Conservation (phyloP, 2,113 vertebrate genomes). For the Dinomys branickii region DNA sequence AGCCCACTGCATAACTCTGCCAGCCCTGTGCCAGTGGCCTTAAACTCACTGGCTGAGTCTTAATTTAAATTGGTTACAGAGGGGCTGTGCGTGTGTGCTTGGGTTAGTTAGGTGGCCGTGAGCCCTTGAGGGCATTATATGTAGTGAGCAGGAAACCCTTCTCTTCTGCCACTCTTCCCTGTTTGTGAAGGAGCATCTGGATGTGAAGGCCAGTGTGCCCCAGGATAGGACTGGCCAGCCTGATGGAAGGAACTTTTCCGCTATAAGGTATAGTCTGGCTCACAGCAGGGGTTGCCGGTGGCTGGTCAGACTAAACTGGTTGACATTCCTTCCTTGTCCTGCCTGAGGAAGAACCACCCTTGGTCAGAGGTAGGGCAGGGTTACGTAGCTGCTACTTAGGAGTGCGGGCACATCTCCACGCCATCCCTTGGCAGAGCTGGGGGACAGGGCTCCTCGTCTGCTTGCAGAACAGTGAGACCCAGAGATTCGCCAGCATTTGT, state of each 20-base stretch:
- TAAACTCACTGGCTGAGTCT: not conserved
- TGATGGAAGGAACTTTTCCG: not conserved
- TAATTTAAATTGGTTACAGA: fast-evolving
- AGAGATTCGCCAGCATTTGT: not conserved
- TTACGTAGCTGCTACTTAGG: not conserved
- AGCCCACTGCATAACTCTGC: fast-evolving
- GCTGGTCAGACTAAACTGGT: not conserved
- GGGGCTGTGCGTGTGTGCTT: not conserved
- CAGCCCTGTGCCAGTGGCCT: not conserved
- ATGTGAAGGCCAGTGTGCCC: not conserved
- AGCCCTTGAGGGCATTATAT: not conserved
- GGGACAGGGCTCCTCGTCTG: not conserved
- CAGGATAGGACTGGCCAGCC: not conserved
- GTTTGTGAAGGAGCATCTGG: not conserved
- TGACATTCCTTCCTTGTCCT: not conserved
- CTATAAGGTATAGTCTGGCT: not conserved
- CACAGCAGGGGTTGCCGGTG: not conserved
- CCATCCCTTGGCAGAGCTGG: no score
- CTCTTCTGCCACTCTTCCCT: not conserved
- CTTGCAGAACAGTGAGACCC: not conserved
- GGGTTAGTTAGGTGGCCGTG: not conserved
- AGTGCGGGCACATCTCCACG: fast-evolving
- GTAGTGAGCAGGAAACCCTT: not conserved
- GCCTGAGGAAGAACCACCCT: not conserved
- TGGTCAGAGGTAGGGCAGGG: not conserved